These are phyloP conservation scores for Dicroscelio sp. DNA, from an alignment of 2,888 invertebrate genomes.

Conservation along the genomic window DNA sequence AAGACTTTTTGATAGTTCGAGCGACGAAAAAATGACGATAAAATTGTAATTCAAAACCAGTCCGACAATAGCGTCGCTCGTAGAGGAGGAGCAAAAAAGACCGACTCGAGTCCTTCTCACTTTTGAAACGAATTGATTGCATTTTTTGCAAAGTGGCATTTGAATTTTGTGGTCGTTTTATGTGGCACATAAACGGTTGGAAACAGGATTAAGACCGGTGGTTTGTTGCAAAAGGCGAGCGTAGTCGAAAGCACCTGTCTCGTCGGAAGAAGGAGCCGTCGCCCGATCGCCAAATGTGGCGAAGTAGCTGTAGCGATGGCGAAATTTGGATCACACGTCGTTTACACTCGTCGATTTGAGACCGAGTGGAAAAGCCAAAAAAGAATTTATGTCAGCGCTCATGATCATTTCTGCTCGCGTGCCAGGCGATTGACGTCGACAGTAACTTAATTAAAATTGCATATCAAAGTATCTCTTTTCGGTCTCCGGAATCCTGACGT, in stretches of 20 bases:
- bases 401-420: slow-evolving; percentile 78
- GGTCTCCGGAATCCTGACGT: slow-evolving; percentile 53
- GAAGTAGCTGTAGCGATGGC: slow-evolving; percentile 17
- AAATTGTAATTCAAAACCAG: no score
- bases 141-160: slow-evolving; percentile 50
- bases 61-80: no score
- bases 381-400: slow-evolving; percentile 68
- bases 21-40: no score
- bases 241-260: slow-evolving; percentile 77
- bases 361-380: slow-evolving; percentile 64
- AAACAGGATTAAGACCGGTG: slow-evolving; percentile 77
- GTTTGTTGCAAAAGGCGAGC: slow-evolving; percentile 68
- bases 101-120: slow-evolving; percentile 40
- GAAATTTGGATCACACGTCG: slow-evolving; percentile 69
- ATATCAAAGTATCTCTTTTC: slow-evolving; percentile 61
- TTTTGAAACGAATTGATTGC: slow-evolving; percentile 60
- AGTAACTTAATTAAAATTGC: slow-evolving; percentile 80
- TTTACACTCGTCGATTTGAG: slow-evolving; percentile 1
- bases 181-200: slow-evolving; percentile 62
- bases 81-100: slow-evolving; percentile 10
- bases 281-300: slow-evolving; percentile 66
- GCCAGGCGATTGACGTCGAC: slow-evolving; percentile 76
- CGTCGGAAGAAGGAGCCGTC: slow-evolving; percentile 65
- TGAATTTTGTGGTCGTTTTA: slow-evolving; percentile 71
- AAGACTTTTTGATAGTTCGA: no score